Base-by-base conservation (phyloP, 2,113 vertebrate species). In the Xiphias gladius region DNA sequence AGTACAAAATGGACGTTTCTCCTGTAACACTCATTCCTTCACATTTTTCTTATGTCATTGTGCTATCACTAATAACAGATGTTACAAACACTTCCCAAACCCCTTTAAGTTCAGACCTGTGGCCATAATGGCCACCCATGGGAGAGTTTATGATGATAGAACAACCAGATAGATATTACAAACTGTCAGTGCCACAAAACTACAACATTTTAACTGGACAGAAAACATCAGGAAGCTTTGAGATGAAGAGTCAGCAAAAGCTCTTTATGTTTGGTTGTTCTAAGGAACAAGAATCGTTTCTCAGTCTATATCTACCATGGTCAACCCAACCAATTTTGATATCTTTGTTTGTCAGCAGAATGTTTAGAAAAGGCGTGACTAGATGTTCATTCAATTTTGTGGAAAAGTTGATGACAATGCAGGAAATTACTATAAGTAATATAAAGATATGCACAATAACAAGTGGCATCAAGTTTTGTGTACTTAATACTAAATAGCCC, bases 81-180 rank as follows among this genome's bases (percentile, higher is more conserved):
- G n/a, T 46, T 54, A 5, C 67, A 69, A 63, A 24, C 19, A 35
- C 7, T 35, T 35, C 35, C 4, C 4, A 35, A 35, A 19, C 13
- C 12, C 24, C 37, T 70, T 82, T 35, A 64, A 39, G 39, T 20
- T 8, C 11, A 12, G 24, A 26, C 10, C 41, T 16, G 28, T 19
- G 30, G 64, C 26, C 37, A 26, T 75, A 82, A 75, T 72, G 76
- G 46, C 46, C 52, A 37, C 70, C 32, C 26, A 43, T 22, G 66
- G 61, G 59, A 66, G 9, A 17, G 7, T 30, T 61, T 67, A 43
- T 54, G 54, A 12, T 48, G 65, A 50, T 4, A 30, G 17, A 65
- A 59, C 39, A 26, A 39, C 16, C 22, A 9, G n/a, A 26, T 57
- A 24, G 52, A n/a, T 3, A 28, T 57, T 26, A 69, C 16, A 48